These are phyloP conservation scores for Sylvia borin DNA, from an alignment of 2,797 vertebrate genomes.

Conservation along the genomic window DNA sequence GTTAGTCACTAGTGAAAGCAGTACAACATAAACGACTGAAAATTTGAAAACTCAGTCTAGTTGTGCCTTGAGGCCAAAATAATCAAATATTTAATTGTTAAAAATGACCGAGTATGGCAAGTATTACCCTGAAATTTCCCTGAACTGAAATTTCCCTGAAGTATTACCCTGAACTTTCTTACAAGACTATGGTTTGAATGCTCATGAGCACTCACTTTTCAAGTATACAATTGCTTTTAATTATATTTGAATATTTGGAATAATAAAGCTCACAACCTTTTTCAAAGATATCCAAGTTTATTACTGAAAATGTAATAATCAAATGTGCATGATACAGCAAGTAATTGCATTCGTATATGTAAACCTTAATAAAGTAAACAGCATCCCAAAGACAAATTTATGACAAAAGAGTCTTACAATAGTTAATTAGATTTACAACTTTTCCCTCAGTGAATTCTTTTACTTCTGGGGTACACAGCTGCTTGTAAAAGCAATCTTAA, in stretches of 20 bases:
- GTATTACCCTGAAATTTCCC: background rate
- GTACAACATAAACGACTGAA: background rate
- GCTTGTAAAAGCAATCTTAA: constrained; percentile 2
- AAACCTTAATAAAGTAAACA: constrained; percentile 85
- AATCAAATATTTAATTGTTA: background rate
- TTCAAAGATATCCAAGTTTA: constrained; percentile 76
- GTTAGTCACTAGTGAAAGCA: background rate
- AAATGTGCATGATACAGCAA: constrained; percentile 75
- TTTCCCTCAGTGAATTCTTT: constrained; percentile 4
- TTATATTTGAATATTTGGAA: background rate
- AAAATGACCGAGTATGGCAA: background rate
- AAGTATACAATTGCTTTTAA: background rate
- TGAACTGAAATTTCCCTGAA: too few species aligned
- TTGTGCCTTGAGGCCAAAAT: background rate
- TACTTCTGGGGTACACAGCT: background rate
- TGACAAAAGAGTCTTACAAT: constrained; percentile 6
- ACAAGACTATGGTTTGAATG: background rate
- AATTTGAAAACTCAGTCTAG: background rate
- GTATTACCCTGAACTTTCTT: background rate
- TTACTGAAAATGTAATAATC: constrained; percentile 86
- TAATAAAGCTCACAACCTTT: constrained; percentile 73
- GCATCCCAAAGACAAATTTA: constrained; percentile 65
- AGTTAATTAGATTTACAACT: background rate
- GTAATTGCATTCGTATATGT: constrained; percentile 83
- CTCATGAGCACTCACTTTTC: background rate